Conservation (phyloP, 1,140 invertebrate species). For the Caenorhabditis remanei region DNA sequence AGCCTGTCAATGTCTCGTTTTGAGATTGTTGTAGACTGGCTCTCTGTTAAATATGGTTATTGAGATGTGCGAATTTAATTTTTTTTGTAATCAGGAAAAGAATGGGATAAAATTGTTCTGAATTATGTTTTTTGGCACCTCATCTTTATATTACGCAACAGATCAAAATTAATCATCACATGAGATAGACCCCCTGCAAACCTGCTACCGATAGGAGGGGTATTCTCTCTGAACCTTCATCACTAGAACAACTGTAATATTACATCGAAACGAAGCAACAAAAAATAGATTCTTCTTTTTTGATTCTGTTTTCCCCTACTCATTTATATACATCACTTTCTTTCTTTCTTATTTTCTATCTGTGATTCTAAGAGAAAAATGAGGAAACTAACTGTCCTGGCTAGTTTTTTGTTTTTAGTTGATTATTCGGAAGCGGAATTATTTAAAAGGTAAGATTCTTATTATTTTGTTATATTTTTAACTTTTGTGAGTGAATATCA, state of each 20-base stretch:
- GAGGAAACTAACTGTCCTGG: not conserved
- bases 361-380: not conserved
- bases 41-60: conserved; percentile 4
- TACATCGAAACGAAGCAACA: not conserved
- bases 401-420: not conserved
- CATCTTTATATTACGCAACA: too few species aligned
- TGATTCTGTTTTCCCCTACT: not conserved
- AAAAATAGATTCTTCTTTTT: not conserved
- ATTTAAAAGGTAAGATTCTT: not conserved
- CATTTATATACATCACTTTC: conserved; percentile 1
- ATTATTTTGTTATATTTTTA: not conserved
- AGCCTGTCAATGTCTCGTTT: conserved; percentile 76
- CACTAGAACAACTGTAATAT: conserved; percentile 21
- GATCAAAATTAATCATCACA: not conserved
- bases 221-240: not conserved
- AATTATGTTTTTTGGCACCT: too few species aligned
- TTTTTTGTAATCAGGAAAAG: too few species aligned
- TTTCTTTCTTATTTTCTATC: not conserved
- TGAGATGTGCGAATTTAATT: too few species aligned
- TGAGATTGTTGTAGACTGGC: conserved; percentile 70
- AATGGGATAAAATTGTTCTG: too few species aligned
- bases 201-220: too few species aligned
- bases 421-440: not conserved
- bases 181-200: not conserved
- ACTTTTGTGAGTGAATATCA: too few species aligned